Base-by-base conservation (phyloP, 2,797 vertebrate species). In the Halcyon smyrnensis region DNA sequence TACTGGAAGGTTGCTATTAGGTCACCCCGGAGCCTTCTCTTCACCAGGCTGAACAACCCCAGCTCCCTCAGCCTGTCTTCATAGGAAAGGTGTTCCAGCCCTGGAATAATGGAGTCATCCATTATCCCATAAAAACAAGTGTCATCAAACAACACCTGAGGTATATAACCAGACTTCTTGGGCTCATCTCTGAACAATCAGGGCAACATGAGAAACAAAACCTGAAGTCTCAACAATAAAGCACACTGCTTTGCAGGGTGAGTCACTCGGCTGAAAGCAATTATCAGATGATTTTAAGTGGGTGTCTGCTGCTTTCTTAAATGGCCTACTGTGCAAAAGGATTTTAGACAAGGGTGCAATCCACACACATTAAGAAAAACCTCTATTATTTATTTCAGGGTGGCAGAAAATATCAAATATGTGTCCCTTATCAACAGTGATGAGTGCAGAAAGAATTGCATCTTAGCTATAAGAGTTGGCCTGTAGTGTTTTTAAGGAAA, bases 251-350 rank as follows among this genome's bases (percentile, higher is more conserved):
- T 67, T 70, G 30, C 57, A 74, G 67, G 36, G 39, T 64, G 84
- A 97, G 59, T 85, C 76, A 97, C 73, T 77, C 68, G 89, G 54
- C 65, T 89, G 53, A 97, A 95, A 94, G 93, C 73, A 97, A 89
- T 97, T 96, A 89, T 81, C 87, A 95, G 59, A 54, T 75, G 76
- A 94, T 93, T 95, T 97, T 73, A 96, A 92, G 80, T 77, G 67
- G 75, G 45, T 71, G 37, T 86, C 82, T 93, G 75, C 73, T 96
- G 48, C 80, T 96, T 96, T 85, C 59, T 92, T 94, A 96, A 96
- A 96, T 82, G 65, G 78, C 39, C 68, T 93, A 43, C 74, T 50
- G 9, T 37, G 63, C 36, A 46, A 90, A 91, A 93, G 46, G 69
- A 46, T 92, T 94, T 95, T 91, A 64, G 64, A 57, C n/a, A 60